Base-by-base conservation (phyloP, 2,797 vertebrate genomes). In the Xiphorhynchus erythropygius region DNA sequence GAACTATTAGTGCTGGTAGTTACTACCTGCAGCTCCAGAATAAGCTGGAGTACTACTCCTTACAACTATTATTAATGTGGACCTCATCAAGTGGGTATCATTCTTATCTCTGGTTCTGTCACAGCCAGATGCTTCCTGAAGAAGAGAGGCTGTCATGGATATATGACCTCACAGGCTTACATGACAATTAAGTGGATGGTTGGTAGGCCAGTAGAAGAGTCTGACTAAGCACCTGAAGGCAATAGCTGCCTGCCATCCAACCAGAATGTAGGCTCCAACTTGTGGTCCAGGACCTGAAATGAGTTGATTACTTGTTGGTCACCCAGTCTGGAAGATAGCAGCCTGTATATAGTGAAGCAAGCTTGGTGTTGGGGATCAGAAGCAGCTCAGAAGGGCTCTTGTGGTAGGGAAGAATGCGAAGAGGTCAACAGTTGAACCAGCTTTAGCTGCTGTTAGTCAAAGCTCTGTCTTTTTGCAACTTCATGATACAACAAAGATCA, bases 391-490 rank as follows among this genome's bases (percentile, higher is more conserved):
- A 73, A 35, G 13, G 24, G 0, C 32, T 87, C 14, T 52, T 0
- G 0, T 15, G 21, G 24, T n/a, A 79, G 2, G 22, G 33, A 65
- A 53, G 21, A 37, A 13, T 7, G 39, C 0, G 2, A 82, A 84
- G 39, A 82, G 7, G 28, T n/a, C 33, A 83, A 30, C 10, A 32
- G 33, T 5, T 68, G 64, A 55, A 83, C 3, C 8, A 67, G 67
- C 50, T 79, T 59, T 47, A 64, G 63, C 47, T 76, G 50, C 50
- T 62, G 24, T 10, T 49, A 37, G 49, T 46, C 65, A 57, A 65
- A 90, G 18, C 39, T 62, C 49, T 41, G 33, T 41, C 33, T 82
- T 90, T 90, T 76, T 65, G 47, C 64, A 77, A 5, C 24, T 56
- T 69, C 1, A 1, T 9, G 32, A 8, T 41, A 30, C 32, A 52